Base-by-base conservation (phyloP, 2,797 vertebrate species). In the Ctenosaura bakeri region DNA sequence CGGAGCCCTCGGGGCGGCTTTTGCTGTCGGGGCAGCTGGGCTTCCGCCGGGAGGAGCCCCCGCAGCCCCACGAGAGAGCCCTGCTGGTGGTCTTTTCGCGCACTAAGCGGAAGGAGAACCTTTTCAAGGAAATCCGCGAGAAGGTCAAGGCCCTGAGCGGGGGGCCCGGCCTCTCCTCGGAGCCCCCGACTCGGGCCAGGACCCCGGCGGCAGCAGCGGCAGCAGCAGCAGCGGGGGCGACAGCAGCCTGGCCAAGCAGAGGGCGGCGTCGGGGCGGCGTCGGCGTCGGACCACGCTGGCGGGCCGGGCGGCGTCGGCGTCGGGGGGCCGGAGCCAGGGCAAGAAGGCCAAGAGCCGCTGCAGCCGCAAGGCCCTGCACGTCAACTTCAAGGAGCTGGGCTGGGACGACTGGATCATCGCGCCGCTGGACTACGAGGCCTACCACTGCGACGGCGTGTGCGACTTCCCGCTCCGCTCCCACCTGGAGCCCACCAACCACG, bases 391-490 rank as follows among this genome's bases (percentile, higher is more conserved):
- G 95, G 98, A 98, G 94, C 96, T 98, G 92, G 98, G 98, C 94
- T 98, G 98, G 98, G 98, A 98, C 1, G 98, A 98, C 96, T 98
- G 98, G 98, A 98, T 98, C 93, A 98, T 98, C 2, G 98, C 98
- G 0, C 98, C 98, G 0, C 94, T 98, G 95, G 98, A 98, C 94
- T 98, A 98, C 0, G 98, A 98, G 96, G 98, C 98, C 0, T 97
- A 98, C 89, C 98, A 98, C 94, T 98, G 98, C 9, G 98, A 98
- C 94, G 98, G 98, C 35, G 94, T 97, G 6, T 98, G 98, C 0
- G 98, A 98, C 92, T 98, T 98, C 93, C 98, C 98, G 0, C 93
- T 98, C 95, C 97, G 98, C 85, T 98, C 98, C 12, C 98, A 98
- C 93, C 97, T 98, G 5, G 98, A 98, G 94, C 98, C 98, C 90